phyloP scores from a whole-genome alignment of 2,797 vertebrate species.

The Sus cebifrons region DNA sequence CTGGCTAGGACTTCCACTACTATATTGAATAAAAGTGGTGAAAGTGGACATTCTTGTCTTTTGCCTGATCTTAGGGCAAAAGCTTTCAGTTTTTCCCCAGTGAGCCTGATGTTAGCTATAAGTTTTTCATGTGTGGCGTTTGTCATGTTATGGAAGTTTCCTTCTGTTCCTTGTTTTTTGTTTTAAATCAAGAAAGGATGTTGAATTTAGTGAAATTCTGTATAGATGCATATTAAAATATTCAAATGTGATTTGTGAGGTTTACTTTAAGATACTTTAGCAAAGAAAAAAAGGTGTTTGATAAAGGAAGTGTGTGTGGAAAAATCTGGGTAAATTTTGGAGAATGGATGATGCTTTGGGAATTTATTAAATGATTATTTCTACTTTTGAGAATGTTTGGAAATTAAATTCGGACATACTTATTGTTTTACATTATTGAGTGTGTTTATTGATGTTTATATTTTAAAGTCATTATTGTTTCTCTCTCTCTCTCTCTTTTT shows the following conservation, averaged over 20 bases:
- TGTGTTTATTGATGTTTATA: slow-evolving; percentile 30
- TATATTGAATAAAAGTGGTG: neutral
- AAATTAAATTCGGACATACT: slow-evolving; percentile 33
- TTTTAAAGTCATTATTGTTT: neutral
- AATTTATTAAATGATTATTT: slow-evolving; percentile 8
- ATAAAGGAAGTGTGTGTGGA: neutral
- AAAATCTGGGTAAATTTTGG: neutral
- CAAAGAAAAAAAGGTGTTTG: neutral
- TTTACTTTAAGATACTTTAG: slow-evolving; percentile 26
- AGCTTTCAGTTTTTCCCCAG: neutral
- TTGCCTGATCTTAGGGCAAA: neutral
- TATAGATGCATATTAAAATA: neutral
- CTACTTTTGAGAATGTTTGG: slow-evolving; percentile 29
- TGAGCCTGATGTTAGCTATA: neutral
- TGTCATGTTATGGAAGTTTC: neutral
- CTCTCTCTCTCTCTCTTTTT: too few relatives aligned
- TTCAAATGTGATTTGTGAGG: neutral
- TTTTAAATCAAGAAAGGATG: slow-evolving; percentile 9
- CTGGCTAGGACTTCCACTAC: neutral
- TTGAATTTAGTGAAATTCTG: slow-evolving; percentile 17
- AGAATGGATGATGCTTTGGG: neutral
- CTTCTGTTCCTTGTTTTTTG: neutral
- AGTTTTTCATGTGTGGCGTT: neutral
- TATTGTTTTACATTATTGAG: neutral
- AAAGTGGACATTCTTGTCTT: neutral